Percentiles rank a stretch among this genome's conserved stretches.
Conservation (phyloP, 92 coral and sea anemone genomes). For the Zoanthus sociatus region DNA sequence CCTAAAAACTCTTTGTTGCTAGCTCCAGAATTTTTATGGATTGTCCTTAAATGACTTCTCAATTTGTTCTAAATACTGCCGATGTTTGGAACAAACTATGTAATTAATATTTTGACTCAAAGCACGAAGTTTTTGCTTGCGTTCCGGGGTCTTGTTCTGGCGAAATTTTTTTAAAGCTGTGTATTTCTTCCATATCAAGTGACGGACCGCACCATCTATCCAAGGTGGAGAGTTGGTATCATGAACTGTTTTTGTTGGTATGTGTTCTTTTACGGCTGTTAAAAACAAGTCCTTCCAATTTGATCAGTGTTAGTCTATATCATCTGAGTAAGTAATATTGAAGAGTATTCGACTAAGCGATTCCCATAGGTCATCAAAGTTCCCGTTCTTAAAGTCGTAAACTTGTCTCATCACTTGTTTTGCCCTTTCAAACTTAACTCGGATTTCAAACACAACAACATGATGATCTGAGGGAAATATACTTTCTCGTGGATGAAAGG, state of each 20-base stretch:
- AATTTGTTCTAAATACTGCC: too few species aligned
- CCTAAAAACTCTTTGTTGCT: too few species aligned
- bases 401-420: too few species aligned
- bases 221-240: conserved; percentile 65
- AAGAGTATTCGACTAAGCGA: conserved; percentile 42
- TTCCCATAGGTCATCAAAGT: conserved; percentile 53
- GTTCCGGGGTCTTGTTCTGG: conserved; percentile 52
- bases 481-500: too few species aligned
- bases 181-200: conserved; percentile 65
- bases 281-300: conserved; percentile 70
- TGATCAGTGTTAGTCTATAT: conserved; percentile 52
- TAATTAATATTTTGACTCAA: too few species aligned
- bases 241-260: conserved; percentile 25
- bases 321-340: conserved; percentile 27
- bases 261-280: conserved; percentile 38
- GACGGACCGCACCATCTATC: conserved; percentile 65
- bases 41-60: too few species aligned
- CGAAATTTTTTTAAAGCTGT: conserved; percentile 24
- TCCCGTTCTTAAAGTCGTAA: conserved; percentile 23
- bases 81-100: too few species aligned
- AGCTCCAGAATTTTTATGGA: too few species aligned
- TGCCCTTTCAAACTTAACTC: too few species aligned
- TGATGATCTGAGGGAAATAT: too few species aligned
- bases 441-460: too few species aligned
- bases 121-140: conserved; percentile 57